Percentiles rank a stretch among this genome's conserved stretches.
Conservation (phyloP, 2,888 invertebrate species). For the Arrhopalites spinosus region DNA sequence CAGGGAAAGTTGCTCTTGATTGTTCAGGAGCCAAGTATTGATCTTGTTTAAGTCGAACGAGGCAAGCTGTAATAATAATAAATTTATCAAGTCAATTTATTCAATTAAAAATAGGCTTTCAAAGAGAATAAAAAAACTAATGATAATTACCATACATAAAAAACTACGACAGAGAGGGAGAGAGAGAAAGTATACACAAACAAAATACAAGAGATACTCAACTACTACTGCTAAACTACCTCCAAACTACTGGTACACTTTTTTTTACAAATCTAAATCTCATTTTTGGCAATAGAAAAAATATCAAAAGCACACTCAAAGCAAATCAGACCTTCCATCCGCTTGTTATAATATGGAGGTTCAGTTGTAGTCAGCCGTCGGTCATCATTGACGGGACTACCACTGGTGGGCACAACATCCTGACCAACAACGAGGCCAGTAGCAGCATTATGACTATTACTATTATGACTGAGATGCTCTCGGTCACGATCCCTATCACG, state of each 20-base stretch:
- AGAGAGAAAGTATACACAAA: too few relatives aligned
- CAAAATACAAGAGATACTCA: too few relatives aligned
- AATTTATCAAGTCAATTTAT: background rate
- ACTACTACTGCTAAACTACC: too few relatives aligned
- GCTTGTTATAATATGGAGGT: conserved; percentile 46
- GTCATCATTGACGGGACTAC: conserved; percentile 32
- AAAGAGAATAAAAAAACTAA: too few relatives aligned
- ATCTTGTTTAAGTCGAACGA: conserved; percentile 46
- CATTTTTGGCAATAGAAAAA: too few relatives aligned
- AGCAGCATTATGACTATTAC: background rate
- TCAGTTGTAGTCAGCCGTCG: conserved; percentile 26
- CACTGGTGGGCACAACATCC: background rate
- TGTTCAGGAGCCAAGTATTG: conserved; percentile 38
- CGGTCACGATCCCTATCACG: conserved; percentile 24
- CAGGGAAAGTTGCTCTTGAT: conserved; percentile 49
- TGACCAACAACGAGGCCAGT: conserved; percentile 2
- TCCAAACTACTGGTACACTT: too few relatives aligned
- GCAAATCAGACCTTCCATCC: conserved; percentile 44
- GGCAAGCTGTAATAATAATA: conserved; percentile 41
- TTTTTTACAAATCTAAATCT: too few relatives aligned
- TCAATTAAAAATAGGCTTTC: too few relatives aligned
- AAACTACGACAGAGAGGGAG: too few relatives aligned
- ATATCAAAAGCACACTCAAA: too few relatives aligned
- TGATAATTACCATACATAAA: too few relatives aligned
- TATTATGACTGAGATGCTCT: background rate